Conservation (phyloP, 2,113 vertebrate species). For the Prionailurus viverrinus region DNA sequence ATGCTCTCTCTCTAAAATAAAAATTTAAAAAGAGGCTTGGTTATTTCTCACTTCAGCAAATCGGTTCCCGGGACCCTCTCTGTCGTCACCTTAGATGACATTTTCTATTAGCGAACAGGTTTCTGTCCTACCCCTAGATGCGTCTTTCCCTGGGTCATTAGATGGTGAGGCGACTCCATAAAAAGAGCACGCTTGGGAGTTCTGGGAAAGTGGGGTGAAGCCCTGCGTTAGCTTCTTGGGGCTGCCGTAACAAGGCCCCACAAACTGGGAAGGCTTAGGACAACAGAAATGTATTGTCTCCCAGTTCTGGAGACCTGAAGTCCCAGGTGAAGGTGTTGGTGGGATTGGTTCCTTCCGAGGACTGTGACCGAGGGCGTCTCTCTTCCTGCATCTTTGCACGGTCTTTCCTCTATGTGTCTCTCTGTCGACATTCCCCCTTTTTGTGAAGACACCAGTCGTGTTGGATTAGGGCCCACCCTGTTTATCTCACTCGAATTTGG, state of each 20-base stretch:
- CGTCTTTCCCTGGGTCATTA: not conserved
- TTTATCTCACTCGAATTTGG: not conserved
- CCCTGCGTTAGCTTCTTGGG: not conserved
- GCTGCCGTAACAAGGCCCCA: not conserved
- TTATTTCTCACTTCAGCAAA: conserved; percentile 35
- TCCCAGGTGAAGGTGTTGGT: not conserved
- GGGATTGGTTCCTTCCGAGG: not conserved
- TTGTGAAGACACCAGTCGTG: not conserved
- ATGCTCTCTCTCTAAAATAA: no score
- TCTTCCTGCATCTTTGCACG: not conserved
- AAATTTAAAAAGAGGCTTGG: not conserved
- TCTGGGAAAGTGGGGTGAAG: not conserved
- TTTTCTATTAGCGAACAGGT: not conserved
- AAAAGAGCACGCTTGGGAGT: not conserved
- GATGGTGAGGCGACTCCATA: not conserved
- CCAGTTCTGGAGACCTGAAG: not conserved
- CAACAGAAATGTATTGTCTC: not conserved
- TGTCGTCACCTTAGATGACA: not conserved
- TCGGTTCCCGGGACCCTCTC: not conserved
- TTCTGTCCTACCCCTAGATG: not conserved
- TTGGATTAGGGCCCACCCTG: not conserved
- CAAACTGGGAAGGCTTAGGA: not conserved
- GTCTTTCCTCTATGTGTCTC: not conserved
- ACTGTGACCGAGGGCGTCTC: not conserved
- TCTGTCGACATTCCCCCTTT: not conserved